phyloP scores from a whole-genome alignment of 2,888 invertebrate genomes.

The Villa cingulata region DNA sequence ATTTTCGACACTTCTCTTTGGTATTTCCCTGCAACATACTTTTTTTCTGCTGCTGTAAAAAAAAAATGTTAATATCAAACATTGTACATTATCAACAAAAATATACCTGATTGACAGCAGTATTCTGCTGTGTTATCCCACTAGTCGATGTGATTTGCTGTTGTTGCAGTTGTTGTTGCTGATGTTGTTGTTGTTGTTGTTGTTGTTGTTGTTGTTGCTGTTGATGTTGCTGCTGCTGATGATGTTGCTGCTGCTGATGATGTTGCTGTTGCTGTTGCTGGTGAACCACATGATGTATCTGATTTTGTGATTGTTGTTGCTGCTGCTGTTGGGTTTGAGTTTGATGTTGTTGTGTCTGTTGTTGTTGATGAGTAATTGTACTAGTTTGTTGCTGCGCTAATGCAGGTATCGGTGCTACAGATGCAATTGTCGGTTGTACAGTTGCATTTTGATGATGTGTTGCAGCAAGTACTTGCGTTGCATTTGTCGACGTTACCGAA shows the following conservation, averaged over 20 bases:
- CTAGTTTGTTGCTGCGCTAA: conserved; percentile 21
- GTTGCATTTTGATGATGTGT: not conserved
- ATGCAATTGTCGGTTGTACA: conserved; percentile 20
- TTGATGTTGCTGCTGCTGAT: conserved; percentile 14
- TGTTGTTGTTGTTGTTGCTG: conserved; percentile 11
- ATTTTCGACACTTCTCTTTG: conserved; percentile 96
- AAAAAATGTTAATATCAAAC: conserved; percentile 8
- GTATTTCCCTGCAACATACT: conserved; percentile 46
- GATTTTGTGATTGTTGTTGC: conserved; percentile 22
- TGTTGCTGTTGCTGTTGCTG: conserved; percentile 18
- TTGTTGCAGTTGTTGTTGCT: conserved; percentile 20
- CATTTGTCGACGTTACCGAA: conserved; percentile 26
- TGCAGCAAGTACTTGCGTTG: conserved; percentile 23
- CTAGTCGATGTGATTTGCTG: not conserved
- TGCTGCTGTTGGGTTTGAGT: conserved; percentile 9
- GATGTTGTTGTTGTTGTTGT: conserved; percentile 10
- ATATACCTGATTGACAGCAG: conserved; percentile 24
- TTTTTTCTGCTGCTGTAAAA: conserved; percentile 30
- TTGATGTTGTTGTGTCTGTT: conserved; percentile 20
- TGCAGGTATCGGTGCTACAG: conserved; percentile 20
- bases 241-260: conserved; percentile 18
- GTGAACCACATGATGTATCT: conserved; percentile 5
- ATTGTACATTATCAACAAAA: conserved; percentile 6
- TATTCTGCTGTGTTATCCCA: conserved; percentile 19
- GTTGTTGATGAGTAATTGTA: conserved; percentile 10